Evolutionary conservation across 2,797 vertebrate species (phyloP).

Genomic region (Danio aesculapii): DNA sequence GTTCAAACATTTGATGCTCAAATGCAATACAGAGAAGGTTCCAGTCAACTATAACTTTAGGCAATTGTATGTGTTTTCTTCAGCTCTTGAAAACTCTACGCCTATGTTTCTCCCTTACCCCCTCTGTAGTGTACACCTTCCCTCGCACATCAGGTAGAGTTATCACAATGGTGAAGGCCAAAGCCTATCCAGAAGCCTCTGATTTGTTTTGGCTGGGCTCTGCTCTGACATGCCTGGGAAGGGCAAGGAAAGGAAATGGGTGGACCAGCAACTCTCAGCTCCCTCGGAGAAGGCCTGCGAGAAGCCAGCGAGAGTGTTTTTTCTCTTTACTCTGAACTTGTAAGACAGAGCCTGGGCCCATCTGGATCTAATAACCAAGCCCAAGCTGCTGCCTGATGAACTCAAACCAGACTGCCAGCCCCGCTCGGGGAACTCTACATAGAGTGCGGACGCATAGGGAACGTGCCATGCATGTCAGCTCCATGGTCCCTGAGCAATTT

Average conservation of each 20-base stretch:
- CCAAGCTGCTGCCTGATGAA: conserved; percentile 65
- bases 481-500: conserved; percentile 58
- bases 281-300: conserved; percentile 79
- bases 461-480: conserved; percentile 55
- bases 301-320: conserved; percentile 54
- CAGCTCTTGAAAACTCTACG: not conserved
- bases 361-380: conserved; percentile 84
- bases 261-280: conserved; percentile 82
- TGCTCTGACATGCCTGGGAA: conserved; percentile 91
- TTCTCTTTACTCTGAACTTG: conserved; percentile 65
- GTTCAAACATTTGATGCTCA: not conserved
- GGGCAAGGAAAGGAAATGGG: conserved; percentile 95
- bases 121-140: conserved; percentile 72
- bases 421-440: conserved; percentile 71
- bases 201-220: conserved; percentile 88
- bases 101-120: conserved; percentile 71
- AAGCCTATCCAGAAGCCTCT: conserved; percentile 80
- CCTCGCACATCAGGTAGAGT: conserved; percentile 78
- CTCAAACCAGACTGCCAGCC: conserved; percentile 73
- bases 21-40: not conserved
- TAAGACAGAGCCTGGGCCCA: conserved; percentile 76
- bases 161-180: conserved; percentile 80
- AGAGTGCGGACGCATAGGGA: conserved; percentile 64
- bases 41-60: not conserved
- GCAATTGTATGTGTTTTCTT: not conserved